Conservation (phyloP, 1,140 invertebrate genomes). For the Solen grandis region DNA sequence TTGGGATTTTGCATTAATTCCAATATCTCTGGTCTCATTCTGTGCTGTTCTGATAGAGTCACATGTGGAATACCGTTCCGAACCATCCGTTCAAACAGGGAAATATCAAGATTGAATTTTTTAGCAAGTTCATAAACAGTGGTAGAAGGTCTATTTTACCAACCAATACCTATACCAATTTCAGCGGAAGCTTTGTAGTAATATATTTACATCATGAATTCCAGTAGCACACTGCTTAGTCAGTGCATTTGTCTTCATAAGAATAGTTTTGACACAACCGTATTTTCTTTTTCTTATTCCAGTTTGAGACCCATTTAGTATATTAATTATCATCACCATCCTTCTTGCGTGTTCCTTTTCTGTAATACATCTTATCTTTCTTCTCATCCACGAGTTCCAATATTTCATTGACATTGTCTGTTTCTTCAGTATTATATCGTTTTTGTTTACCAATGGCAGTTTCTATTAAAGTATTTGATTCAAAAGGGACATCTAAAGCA, state of each 20-base stretch:
- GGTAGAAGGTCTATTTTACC: constrained; percentile 77
- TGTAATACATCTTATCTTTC: no score
- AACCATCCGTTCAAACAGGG: constrained; percentile 79
- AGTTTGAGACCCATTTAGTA: neutral
- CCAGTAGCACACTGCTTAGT: constrained; percentile 52
- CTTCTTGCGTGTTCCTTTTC: neutral
- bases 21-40: constrained; percentile 78
- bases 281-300: neutral
- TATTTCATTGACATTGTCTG: no score
- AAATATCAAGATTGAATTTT: constrained; percentile 79
- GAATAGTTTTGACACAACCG: neutral
- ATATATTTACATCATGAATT: constrained; percentile 70
- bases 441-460: no score
- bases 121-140: constrained; percentile 76
- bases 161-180: constrained; percentile 77
- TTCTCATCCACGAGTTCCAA: no score
- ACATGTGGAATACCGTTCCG: constrained; percentile 75
- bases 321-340: no score
- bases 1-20: constrained; percentile 73
- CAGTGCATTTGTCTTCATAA: neutral
- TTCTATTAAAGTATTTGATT: no score
- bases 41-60: constrained; percentile 71
- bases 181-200: constrained; percentile 77
- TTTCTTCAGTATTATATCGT: no score
- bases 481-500: no score